phyloP scores from a whole-genome alignment of 1,140 invertebrate species.

The Drosophila kikkawai region DNA sequence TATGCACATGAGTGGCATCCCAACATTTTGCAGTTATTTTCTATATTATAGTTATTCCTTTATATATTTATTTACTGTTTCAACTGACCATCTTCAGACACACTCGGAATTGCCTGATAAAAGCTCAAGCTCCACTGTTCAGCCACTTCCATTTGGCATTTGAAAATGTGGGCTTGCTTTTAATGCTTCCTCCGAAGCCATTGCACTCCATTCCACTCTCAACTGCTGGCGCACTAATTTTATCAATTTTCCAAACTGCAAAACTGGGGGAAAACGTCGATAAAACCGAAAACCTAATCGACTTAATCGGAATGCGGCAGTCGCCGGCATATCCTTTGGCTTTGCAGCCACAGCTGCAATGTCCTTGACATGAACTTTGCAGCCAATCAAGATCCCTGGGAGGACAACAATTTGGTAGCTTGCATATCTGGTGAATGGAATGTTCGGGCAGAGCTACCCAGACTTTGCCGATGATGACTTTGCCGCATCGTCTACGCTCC shows the following conservation, averaged over 20 bases:
- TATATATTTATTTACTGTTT: background rate
- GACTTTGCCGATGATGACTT: conserved; percentile 54
- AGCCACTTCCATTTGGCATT: conserved; percentile 2
- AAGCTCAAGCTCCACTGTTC: conserved; percentile 19
- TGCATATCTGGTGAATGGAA: conserved; percentile 33
- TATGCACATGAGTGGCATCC: background rate
- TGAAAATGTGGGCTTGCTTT: conserved; percentile 27
- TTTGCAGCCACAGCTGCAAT: conserved; percentile 48
- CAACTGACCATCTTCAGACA: background rate
- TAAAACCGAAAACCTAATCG: conserved; percentile 58
- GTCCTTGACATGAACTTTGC: conserved; percentile 70
- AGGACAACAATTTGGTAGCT: conserved; percentile 18
- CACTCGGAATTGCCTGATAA: background rate
- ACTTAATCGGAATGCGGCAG: conserved; percentile 60
- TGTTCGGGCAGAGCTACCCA: conserved; percentile 2
- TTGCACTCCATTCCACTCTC: conserved; percentile 21
- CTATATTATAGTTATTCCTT: no score
- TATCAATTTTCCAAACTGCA: conserved; percentile 62
- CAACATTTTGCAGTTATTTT: no score
- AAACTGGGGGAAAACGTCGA: conserved; percentile 46
- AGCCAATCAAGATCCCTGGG: conserved; percentile 22
- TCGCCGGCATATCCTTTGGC: conserved; percentile 23
- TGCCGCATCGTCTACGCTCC: conserved; percentile 56
- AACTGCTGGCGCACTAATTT: conserved; percentile 58
- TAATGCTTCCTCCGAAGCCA: conserved; percentile 10